phyloP scores from a whole-genome alignment of 1,140 invertebrate genomes.

The Neomicropteryx cornuta region DNA sequence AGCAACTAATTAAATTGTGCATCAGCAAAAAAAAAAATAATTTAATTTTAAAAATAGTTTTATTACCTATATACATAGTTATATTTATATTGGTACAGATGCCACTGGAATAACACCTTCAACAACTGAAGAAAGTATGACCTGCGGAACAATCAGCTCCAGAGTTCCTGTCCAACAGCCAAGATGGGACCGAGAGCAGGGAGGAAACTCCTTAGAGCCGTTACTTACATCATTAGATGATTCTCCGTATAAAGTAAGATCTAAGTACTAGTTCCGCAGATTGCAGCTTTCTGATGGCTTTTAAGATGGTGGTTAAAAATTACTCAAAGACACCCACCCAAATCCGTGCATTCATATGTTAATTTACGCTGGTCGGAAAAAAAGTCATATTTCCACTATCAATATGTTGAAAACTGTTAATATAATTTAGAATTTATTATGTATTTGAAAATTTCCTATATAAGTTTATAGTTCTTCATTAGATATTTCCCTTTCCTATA shows the following conservation, averaged over 20 bases:
- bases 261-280: too few relatives aligned
- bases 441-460: too few relatives aligned
- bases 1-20: background rate
- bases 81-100: slow-evolving; percentile 12
- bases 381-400: background rate
- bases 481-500: too few relatives aligned
- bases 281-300: too few relatives aligned
- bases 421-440: too few relatives aligned
- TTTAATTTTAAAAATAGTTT: slow-evolving; percentile 10
- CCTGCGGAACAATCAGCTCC: slow-evolving; percentile 12
- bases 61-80: too few relatives aligned
- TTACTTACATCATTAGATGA: slow-evolving; percentile 20
- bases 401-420: background rate
- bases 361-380: background rate
- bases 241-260: slow-evolving; percentile 15
- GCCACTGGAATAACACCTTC: slow-evolving; percentile 32
- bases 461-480: too few relatives aligned
- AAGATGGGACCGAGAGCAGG: slow-evolving; percentile 13
- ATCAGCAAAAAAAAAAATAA: slow-evolving; percentile 3
- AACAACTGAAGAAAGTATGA: slow-evolving; percentile 42
- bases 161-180: slow-evolving; percentile 12
- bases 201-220: slow-evolving; percentile 25
- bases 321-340: slow-evolving; percentile 7
- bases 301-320: slow-evolving; percentile 10
- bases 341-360: background rate